Conservation (phyloP, 2,113 vertebrate species). For the Cisticola juncidis region DNA sequence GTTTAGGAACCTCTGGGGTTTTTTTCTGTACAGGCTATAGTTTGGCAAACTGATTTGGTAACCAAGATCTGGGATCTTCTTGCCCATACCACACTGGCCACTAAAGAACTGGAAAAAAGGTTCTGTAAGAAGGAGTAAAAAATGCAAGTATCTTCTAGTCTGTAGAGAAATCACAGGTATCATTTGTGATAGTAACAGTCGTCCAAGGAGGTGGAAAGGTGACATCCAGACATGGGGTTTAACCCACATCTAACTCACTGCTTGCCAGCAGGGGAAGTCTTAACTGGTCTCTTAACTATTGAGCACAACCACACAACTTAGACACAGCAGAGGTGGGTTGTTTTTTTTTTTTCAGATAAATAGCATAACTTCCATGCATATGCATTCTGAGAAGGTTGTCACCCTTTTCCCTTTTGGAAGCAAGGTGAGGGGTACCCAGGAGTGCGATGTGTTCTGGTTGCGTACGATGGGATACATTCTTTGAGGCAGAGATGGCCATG, state of each 20-base stretch:
- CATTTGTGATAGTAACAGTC: not conserved
- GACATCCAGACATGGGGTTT: not conserved
- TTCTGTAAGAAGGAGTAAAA: not conserved
- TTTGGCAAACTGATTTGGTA: not conserved
- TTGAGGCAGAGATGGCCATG: not conserved
- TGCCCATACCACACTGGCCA: not conserved
- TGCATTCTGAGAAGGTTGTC: not conserved
- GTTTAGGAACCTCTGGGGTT: not conserved
- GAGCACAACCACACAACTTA: not conserved
- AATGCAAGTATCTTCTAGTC: not conserved
- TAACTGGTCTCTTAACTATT: not conserved
- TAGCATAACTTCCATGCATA: not conserved
- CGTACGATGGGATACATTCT: accelerated
- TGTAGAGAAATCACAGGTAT: not conserved
- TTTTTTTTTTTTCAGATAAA: not conserved
- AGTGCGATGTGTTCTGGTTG: accelerated
- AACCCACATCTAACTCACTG: not conserved
- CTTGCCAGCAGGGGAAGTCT: not conserved
- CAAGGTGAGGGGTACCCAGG: not conserved
- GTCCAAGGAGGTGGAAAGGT: not conserved
- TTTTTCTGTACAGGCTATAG: not conserved
- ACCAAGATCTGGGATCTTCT: not conserved
- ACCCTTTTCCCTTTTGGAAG: not conserved
- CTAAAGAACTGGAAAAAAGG: not conserved
- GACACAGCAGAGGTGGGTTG: no score